Percentiles rank a stretch among this genome's conserved stretches.
Evolutionary conservation across 2,888 invertebrate species (phyloP).

Genomic region (Scaptodrosophila latifasciaeformis): DNA sequence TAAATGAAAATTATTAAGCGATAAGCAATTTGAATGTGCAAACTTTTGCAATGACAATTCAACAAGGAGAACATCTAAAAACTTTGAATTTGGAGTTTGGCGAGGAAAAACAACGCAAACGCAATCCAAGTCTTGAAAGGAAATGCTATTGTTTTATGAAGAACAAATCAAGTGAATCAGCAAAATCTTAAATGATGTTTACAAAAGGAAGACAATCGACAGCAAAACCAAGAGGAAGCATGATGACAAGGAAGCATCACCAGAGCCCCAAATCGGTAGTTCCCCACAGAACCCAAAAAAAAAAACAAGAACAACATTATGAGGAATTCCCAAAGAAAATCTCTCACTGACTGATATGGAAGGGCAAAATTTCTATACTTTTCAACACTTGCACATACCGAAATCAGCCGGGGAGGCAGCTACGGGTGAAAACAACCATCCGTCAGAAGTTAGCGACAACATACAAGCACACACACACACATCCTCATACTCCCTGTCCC

Average conservation of each 20-base stretch:
- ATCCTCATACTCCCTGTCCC: too few species aligned
- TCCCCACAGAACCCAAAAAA: constrained; percentile 1
- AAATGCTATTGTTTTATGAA: constrained; percentile 8
- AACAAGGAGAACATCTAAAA: too few species aligned
- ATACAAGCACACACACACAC: constrained; percentile 20
- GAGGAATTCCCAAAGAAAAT: background rate
- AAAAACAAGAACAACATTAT: background rate
- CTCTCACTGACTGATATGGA: too few species aligned
- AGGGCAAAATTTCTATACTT: constrained; percentile 25
- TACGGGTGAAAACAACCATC: constrained; percentile 51
- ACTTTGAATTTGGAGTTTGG: too few species aligned
- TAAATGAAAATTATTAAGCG: constrained; percentile 47
- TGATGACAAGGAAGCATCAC: constrained; percentile 24
- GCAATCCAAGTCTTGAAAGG: background rate
- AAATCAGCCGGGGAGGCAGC: background rate
- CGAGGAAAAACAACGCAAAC: background rate
- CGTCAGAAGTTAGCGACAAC: constrained; percentile 61
- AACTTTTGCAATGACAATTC: constrained; percentile 24
- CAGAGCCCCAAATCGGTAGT: constrained; percentile 22
- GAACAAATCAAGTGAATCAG: constrained; percentile 48
- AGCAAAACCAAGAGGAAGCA: constrained; percentile 17
- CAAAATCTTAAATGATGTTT: constrained; percentile 50
- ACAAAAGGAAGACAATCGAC: constrained; percentile 42
- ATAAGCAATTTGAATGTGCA: constrained; percentile 57
- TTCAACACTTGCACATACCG: constrained; percentile 9